A percentile compares a stretch with the other conserved stretches of the same genome.
phyloP scores from a whole-genome alignment of 1,140 invertebrate genomes.

The Euschistus heros region DNA sequence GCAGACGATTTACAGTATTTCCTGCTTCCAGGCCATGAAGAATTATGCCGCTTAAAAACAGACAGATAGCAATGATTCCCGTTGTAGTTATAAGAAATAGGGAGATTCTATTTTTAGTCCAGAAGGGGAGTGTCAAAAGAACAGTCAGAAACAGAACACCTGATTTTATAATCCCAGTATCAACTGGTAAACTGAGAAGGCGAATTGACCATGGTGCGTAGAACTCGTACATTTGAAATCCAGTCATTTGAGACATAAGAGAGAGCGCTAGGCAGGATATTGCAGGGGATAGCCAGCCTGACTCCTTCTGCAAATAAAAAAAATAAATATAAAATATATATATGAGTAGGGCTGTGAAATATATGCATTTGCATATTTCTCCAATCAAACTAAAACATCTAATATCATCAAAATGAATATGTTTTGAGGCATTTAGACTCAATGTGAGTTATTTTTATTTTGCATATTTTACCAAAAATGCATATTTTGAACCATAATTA shows the following conservation, averaged over 20 bases:
- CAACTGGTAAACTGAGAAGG: background rate
- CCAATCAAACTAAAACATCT: background rate
- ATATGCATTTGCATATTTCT: background rate
- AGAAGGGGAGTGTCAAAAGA: background rate
- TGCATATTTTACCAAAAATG: too few relatives aligned
- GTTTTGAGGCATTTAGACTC: too few relatives aligned
- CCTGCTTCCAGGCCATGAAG: conserved; percentile 1
- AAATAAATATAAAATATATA: background rate
- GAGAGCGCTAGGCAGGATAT: background rate
- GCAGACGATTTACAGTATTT: background rate
- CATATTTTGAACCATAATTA: background rate
- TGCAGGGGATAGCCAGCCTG: background rate
- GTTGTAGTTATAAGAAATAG: background rate
- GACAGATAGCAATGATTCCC: background rate
- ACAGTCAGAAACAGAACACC: background rate
- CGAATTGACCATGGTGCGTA: background rate
- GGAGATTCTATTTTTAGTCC: background rate
- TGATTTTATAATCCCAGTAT: background rate
- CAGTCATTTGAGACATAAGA: background rate
- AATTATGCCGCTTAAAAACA: background rate
- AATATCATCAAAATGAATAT: too few relatives aligned
- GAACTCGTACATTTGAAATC: conserved; percentile 6
- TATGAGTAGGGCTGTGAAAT: background rate
- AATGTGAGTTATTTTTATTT: too few relatives aligned
- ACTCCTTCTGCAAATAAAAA: conserved; percentile 1